Evolutionary conservation across 2,113 vertebrate genomes (phyloP).

Genomic region (Isichthys henryi): DNA sequence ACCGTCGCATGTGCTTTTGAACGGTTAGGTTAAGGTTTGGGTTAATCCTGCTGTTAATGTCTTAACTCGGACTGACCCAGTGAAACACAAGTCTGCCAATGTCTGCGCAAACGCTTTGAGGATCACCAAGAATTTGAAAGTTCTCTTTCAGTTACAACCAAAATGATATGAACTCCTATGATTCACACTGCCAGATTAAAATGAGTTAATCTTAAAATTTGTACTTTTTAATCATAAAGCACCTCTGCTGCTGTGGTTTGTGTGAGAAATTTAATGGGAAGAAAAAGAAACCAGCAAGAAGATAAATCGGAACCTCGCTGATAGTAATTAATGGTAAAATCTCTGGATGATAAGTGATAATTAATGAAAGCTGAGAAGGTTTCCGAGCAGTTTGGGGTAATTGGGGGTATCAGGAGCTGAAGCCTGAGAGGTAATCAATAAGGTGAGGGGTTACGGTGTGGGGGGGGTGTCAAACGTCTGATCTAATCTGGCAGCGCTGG

Average conservation of each 20-base stretch:
- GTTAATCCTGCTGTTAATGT: background rate
- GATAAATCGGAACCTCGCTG: background rate
- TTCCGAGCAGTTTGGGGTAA: conserved; percentile 52
- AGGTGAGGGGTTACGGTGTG: background rate
- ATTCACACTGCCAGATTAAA: background rate
- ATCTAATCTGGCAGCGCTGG: conserved; percentile 59
- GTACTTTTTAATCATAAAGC: background rate
- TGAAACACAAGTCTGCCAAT: background rate
- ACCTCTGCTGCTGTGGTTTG: conserved; percentile 16
- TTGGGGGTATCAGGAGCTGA: conserved; percentile 36
- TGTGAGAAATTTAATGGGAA: conserved; percentile 54
- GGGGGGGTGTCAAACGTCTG: conserved; percentile 44
- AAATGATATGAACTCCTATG: background rate
- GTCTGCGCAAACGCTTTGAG: background rate
- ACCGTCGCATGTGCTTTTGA: background rate
- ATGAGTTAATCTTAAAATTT: background rate
- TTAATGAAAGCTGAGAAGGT: conserved; percentile 22
- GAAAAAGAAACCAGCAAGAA: conserved; percentile 5
- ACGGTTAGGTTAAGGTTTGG: background rate
- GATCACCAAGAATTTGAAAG: background rate
- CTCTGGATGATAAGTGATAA: conserved; percentile 35
- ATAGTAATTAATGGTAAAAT: background rate
- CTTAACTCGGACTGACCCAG: background rate
- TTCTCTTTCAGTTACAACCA: background rate
- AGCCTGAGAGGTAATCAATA: conserved; percentile 54